These are phyloP conservation scores for Platyrinchus mystaceus DNA, from an alignment of 2,797 vertebrate species.

Conservation along the genomic window DNA sequence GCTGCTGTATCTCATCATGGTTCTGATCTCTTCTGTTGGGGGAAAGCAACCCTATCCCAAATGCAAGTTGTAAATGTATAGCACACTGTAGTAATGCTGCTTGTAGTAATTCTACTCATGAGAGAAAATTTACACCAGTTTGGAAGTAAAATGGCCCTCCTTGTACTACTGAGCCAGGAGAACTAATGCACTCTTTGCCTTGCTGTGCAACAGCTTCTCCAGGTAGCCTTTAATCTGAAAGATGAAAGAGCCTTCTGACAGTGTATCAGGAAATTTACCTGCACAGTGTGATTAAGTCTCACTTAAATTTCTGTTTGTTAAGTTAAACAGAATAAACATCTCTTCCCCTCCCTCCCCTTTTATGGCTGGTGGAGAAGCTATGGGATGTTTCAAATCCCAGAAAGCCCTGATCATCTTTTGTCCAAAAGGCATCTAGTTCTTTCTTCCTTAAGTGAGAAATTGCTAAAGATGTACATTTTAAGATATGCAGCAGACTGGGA, in stretches of 20 bases:
- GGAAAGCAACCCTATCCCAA: not conserved
- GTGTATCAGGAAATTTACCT: slow-evolving; percentile 22
- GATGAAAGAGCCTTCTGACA: slow-evolving; percentile 45
- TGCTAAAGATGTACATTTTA: slow-evolving; percentile 25
- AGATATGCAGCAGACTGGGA: slow-evolving; percentile 2
- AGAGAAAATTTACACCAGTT: not conserved
- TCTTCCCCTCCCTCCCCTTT: not conserved
- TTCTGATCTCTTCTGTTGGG: not conserved
- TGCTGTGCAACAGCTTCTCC: slow-evolving; percentile 8
- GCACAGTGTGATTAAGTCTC: slow-evolving; percentile 26
- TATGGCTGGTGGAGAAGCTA: not conserved
- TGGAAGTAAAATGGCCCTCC: slow-evolving; percentile 12
- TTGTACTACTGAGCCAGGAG: not conserved
- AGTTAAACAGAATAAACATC: slow-evolving; percentile 27
- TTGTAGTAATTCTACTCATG: not conserved
- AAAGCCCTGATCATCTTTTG: not conserved
- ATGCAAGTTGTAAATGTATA: not conserved
- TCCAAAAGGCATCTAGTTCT: not conserved
- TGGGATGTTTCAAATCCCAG: slow-evolving; percentile 6
- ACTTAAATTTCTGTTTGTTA: slow-evolving; percentile 23
- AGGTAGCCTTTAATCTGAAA: slow-evolving; percentile 50
- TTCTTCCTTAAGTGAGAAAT: slow-evolving; percentile 9
- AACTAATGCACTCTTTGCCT: not conserved
- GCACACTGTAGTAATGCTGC: not conserved
- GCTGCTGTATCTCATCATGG: not conserved